Percentiles rank a stretch among this genome's conserved stretches.
phyloP scores from a whole-genome alignment of 1,140 invertebrate genomes.

The Leptinotarsa defecta region DNA sequence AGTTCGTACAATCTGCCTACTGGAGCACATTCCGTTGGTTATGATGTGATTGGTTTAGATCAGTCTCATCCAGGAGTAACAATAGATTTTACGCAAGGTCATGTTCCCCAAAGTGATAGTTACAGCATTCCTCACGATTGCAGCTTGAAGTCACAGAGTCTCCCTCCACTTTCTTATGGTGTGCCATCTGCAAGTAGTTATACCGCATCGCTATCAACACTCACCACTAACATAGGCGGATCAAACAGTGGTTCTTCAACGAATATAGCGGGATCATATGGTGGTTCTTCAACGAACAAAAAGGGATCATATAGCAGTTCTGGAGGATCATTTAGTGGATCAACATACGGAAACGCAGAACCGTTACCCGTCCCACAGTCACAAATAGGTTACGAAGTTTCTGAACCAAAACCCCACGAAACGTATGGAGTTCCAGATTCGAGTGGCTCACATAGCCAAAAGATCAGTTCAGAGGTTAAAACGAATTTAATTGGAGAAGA shows the following conservation, averaged over 20 bases:
- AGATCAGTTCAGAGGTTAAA: constrained; percentile 37
- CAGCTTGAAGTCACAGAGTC: constrained; percentile 45
- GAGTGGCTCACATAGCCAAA: constrained; percentile 37
- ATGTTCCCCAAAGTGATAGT: constrained; percentile 14
- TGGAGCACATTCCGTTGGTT: constrained; percentile 22
- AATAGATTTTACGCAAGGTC: constrained; percentile 41
- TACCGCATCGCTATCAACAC: constrained; percentile 45
- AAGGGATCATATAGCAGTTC: background rate
- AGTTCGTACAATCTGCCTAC: constrained; percentile 57
- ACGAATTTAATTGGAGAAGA: constrained; percentile 42
- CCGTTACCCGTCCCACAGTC: constrained; percentile 31
- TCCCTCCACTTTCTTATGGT: constrained; percentile 50
- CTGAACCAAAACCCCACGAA: constrained; percentile 22
- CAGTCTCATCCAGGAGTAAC: constrained; percentile 39
- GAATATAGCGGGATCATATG: constrained; percentile 32
- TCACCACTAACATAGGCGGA: constrained; percentile 50
- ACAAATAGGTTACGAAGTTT: constrained; percentile 26
- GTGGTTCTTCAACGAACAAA: background rate
- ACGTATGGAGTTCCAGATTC: constrained; percentile 41
- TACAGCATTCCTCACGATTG: constrained; percentile 41
- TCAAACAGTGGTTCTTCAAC: constrained; percentile 21
- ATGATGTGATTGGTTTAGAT: constrained; percentile 38
- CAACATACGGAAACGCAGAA: constrained; percentile 37
- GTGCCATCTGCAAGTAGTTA: constrained; percentile 50
- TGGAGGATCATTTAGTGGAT: constrained; percentile 18